Percentiles rank a stretch among this genome's conserved stretches.
phyloP scores from a whole-genome alignment of 2,888 invertebrate genomes.

The Andrena camellia region DNA sequence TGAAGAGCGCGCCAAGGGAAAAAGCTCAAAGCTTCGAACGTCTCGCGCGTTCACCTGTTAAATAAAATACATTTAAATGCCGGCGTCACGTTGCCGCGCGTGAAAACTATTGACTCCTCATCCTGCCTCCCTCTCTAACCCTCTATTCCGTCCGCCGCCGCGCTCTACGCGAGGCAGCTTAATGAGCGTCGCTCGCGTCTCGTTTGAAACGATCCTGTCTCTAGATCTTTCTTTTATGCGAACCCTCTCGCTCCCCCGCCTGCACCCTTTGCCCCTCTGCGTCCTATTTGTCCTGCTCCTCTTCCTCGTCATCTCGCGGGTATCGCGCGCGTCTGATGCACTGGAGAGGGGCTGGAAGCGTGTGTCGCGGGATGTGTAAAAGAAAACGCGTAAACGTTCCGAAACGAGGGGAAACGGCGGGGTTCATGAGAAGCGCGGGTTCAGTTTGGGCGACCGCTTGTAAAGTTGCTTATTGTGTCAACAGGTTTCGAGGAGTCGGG shows the following conservation, averaged over 20 bases:
- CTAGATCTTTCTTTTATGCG: constrained; percentile 65
- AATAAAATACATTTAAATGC: constrained; percentile 77
- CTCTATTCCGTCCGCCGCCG: constrained; percentile 30
- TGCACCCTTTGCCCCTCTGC: background rate
- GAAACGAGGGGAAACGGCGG: background rate
- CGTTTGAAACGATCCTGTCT: constrained; percentile 58
- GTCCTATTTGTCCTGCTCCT: constrained; percentile 12
- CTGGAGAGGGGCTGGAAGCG: background rate
- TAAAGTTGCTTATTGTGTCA: constrained; percentile 25
- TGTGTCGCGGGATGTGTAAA: background rate
- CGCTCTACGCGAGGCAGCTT: constrained; percentile 63
- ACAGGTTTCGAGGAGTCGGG: constrained; percentile 39
- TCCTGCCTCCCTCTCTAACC: constrained; percentile 20
- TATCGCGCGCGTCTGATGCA: background rate
- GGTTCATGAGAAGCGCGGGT: background rate
- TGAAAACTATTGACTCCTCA: constrained; percentile 72
- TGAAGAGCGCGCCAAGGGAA: constrained; percentile 52
- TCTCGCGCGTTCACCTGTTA: constrained; percentile 72
- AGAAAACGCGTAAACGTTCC: constrained; percentile 36
- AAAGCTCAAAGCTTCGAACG: constrained; percentile 70
- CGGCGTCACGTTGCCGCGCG: constrained; percentile 64
- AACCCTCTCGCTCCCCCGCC: constrained; percentile 6
- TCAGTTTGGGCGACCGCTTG: constrained; percentile 7
- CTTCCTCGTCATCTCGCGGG: background rate
- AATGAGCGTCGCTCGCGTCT: constrained; percentile 67